phyloP scores from a whole-genome alignment of 2,113 vertebrate species.

The Tragelaphus strepsiceros region DNA sequence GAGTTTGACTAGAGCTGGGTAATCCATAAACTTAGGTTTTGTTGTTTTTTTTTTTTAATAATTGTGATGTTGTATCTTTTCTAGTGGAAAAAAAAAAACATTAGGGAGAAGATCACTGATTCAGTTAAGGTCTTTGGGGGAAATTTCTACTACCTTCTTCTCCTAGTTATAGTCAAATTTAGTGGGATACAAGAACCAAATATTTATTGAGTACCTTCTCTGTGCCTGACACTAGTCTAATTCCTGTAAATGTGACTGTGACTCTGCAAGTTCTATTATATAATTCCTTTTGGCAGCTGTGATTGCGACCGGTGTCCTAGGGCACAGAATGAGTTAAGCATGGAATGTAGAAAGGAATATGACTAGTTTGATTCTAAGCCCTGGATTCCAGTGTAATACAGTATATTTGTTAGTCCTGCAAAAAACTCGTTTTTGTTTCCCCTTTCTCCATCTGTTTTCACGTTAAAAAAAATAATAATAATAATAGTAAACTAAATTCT shows the following conservation, averaged over 20 bases:
- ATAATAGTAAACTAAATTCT: neutral
- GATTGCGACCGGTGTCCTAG: neutral
- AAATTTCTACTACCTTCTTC: neutral
- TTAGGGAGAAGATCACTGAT: neutral
- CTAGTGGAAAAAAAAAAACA: neutral
- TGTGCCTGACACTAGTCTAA: neutral
- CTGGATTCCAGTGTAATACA: neutral
- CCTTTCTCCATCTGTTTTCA: neutral
- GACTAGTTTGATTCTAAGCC: neutral
- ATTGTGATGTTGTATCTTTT: neutral
- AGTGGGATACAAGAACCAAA: neutral
- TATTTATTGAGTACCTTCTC: neutral
- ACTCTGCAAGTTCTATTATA: neutral
- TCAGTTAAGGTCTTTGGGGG: neutral
- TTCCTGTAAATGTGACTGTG: neutral
- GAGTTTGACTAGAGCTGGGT: neutral
- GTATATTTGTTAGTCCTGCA: neutral
- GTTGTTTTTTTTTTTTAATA: neutral
- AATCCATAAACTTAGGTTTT: neutral
- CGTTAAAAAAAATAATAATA: neutral
- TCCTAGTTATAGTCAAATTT: neutral
- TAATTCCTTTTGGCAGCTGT: slow-evolving; percentile 6
- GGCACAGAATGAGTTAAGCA: neutral
- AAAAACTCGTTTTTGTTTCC: neutral
- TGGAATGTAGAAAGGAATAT: neutral